Conservation (phyloP, 2,888 invertebrate genomes). For the Parochlus steinenii region DNA sequence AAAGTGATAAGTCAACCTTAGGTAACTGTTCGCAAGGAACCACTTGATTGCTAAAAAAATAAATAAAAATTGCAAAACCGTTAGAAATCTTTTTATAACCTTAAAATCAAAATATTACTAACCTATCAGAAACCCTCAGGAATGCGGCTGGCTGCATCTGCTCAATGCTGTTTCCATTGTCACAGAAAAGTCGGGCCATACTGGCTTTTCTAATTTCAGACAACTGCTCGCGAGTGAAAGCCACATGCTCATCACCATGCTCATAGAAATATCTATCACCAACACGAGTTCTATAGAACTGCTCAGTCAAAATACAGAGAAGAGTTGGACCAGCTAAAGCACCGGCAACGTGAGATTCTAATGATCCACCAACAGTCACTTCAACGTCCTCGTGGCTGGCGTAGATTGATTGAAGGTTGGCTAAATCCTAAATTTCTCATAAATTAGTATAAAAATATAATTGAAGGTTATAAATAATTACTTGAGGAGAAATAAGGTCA, state of each 20-base stretch:
- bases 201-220: conserved; percentile 59
- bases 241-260: conserved; percentile 40
- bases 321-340: conserved; percentile 75
- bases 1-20: conserved; percentile 40
- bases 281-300: conserved; percentile 69
- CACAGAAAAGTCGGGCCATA: conserved; percentile 62
- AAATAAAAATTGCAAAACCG: conserved; percentile 13
- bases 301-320: conserved; percentile 71
- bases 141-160: conserved; percentile 53
- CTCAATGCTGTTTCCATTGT: conserved; percentile 53
- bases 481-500: conserved; percentile 44
- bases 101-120: conserved; percentile 21
- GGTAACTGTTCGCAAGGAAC: conserved; percentile 41
- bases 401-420: conserved; percentile 45
- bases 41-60: conserved; percentile 39
- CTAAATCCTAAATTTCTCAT: conserved; percentile 38
- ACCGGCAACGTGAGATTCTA: conserved; percentile 60
- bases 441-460: conserved; percentile 1
- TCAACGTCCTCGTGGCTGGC: conserved; percentile 68
- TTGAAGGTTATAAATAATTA: conserved; percentile 13
- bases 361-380: conserved; percentile 64
- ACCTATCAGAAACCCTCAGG: conserved; percentile 41
- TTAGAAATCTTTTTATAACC: conserved; percentile 2
- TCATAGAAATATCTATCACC: conserved; percentile 82
- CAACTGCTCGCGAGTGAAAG: conserved; percentile 57